Conservation (phyloP, 2,113 vertebrate genomes). For the Morphnarchus princeps region DNA sequence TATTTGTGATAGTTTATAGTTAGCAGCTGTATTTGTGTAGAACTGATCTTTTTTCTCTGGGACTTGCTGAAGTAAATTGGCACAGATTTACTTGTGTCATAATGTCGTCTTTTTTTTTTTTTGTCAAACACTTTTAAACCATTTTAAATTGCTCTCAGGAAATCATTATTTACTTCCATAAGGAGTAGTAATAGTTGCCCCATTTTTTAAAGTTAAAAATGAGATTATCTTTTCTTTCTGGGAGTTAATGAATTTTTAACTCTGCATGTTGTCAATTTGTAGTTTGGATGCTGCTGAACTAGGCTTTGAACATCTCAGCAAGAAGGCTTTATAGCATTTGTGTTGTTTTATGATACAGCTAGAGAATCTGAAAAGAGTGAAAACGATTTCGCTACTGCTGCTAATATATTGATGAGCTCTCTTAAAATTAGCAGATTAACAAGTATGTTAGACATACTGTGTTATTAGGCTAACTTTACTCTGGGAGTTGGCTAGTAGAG, state of each 20-base stretch:
- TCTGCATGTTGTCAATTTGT: neutral
- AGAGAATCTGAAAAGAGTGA: neutral
- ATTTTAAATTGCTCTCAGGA: neutral
- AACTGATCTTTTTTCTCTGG: neutral
- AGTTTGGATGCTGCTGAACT: neutral
- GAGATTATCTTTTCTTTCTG: neutral
- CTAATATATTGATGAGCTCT: neutral
- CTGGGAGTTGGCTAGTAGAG: neutral
- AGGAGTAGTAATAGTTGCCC: neutral
- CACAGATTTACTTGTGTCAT: neutral
- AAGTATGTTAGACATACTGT: neutral
- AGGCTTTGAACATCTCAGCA: neutral
- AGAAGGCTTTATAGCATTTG: neutral
- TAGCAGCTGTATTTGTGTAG: neutral
- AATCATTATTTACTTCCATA: neutral
- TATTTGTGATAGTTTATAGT: neutral
- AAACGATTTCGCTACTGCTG: neutral
- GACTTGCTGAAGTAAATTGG: neutral
- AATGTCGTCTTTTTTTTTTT: neutral
- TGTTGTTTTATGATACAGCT: neutral
- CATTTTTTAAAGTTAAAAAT: neutral
- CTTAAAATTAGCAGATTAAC: neutral
- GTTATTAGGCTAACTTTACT: neutral
- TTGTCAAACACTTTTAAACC: neutral
- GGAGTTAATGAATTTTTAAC: neutral